These are phyloP conservation scores for Agonum fuliginosum DNA, from an alignment of 2,888 invertebrate species.

Conservation along the genomic window DNA sequence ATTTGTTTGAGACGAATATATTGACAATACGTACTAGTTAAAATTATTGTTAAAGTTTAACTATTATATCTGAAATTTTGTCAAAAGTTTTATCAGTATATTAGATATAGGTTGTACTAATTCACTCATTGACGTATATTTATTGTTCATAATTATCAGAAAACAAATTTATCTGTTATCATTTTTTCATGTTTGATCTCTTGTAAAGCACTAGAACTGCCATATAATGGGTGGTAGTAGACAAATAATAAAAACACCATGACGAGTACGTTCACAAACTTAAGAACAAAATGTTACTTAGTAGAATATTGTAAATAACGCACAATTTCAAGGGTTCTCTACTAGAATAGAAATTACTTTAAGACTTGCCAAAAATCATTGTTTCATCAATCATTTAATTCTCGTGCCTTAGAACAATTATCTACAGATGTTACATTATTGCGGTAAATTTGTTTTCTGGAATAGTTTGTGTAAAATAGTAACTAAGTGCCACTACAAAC, in stretches of 20 bases:
- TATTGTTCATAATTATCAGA: slow-evolving; percentile 3
- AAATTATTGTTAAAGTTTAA: slow-evolving; percentile 34
- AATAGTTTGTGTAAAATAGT: neutral
- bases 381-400: neutral
- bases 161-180: slow-evolving; percentile 34
- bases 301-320: no score
- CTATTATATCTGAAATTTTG: slow-evolving; percentile 5
- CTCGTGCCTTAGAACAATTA: slow-evolving; percentile 11
- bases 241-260: neutral
- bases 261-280: no score
- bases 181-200: slow-evolving; percentile 8
- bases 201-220: slow-evolving; percentile 10
- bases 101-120: slow-evolving; percentile 6
- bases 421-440: neutral
- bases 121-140: neutral
- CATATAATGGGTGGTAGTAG: slow-evolving; percentile 16
- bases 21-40: slow-evolving; percentile 32
- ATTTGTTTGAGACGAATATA: slow-evolving; percentile 33
- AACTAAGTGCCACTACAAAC: neutral
- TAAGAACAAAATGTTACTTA: no score
- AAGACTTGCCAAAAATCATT: slow-evolving; percentile 12
- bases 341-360: neutral
- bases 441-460: slow-evolving; percentile 27
- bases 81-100: neutral
- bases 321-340: neutral